phyloP scores from a whole-genome alignment of 2,113 vertebrate species.

The Machaerirhynchus nigripectus region DNA sequence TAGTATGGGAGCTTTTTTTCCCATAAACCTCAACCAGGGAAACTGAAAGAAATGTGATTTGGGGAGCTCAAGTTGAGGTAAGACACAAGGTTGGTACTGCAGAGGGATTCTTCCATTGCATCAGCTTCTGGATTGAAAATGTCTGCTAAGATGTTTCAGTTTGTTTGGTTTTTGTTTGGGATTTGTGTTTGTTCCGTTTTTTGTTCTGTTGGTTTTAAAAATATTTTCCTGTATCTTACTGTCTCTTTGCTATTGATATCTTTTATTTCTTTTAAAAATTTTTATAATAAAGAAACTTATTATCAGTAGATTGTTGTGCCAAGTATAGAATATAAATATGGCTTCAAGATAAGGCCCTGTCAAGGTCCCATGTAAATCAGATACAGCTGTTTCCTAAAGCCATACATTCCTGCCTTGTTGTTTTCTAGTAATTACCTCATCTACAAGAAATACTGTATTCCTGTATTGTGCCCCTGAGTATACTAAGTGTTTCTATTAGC shows the following conservation, averaged over 20 bases:
- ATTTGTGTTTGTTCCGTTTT: neutral
- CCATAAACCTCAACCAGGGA: neutral
- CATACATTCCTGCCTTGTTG: neutral
- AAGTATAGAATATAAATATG: neutral
- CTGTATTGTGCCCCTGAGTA: neutral
- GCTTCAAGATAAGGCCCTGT: neutral
- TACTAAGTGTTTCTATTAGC: neutral
- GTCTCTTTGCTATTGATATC: neutral
- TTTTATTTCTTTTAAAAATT: neutral
- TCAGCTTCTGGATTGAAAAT: neutral
- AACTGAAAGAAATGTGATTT: neutral
- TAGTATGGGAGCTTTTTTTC: neutral
- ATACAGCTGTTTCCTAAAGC: conserved; percentile 35
- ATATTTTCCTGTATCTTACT: neutral
- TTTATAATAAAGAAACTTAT: neutral
- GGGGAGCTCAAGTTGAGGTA: neutral
- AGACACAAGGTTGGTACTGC: neutral
- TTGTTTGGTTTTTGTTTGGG: neutral
- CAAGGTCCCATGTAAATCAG: neutral
- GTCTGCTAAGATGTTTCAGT: neutral
- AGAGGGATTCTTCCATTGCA: neutral
- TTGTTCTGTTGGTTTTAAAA: neutral
- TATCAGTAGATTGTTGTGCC: neutral
- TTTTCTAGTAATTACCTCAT: conserved; percentile 40
- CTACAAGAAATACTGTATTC: conserved; percentile 25